Evolutionary conservation across 2,888 invertebrate species (phyloP).

Genomic region (Alviniconcha strummeri): DNA sequence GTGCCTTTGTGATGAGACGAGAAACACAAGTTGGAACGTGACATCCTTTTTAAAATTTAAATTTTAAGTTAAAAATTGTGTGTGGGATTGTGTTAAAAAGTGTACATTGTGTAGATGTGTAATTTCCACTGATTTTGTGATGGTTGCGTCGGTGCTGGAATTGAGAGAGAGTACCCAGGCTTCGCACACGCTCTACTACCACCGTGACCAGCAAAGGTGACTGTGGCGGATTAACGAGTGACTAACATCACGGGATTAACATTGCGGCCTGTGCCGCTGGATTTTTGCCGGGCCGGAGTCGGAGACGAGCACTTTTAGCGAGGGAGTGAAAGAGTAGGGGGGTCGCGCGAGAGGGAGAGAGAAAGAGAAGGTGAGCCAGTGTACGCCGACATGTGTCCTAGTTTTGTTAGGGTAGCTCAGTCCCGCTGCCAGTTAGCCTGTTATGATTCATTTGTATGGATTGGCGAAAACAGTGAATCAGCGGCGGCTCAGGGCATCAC

Average conservation of each 20-base stretch:
- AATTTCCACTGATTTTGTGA: no score
- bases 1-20: no score
- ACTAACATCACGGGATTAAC: background rate
- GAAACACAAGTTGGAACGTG: no score
- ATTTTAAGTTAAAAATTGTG: no score
- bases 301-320: background rate
- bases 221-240: background rate
- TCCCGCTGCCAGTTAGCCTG: background rate
- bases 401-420: background rate
- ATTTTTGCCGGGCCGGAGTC: background rate
- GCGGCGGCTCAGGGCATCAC: background rate
- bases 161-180: background rate
- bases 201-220: no score
- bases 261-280: background rate
- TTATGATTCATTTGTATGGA: conserved; percentile 27
- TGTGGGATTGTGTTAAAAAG: background rate
- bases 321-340: background rate
- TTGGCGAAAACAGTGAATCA: conserved; percentile 16
- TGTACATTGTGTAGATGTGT: background rate
- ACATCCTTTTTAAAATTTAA: no score
- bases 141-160: background rate
- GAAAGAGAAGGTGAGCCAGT: conserved; percentile 5
- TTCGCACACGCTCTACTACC: no score
- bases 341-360: background rate
- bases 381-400: background rate